A percentile compares a stretch with the other conserved stretches of the same genome.
Evolutionary conservation across 2,888 invertebrate genomes (phyloP).

Genomic region (Meiosimyza platycephala): DNA sequence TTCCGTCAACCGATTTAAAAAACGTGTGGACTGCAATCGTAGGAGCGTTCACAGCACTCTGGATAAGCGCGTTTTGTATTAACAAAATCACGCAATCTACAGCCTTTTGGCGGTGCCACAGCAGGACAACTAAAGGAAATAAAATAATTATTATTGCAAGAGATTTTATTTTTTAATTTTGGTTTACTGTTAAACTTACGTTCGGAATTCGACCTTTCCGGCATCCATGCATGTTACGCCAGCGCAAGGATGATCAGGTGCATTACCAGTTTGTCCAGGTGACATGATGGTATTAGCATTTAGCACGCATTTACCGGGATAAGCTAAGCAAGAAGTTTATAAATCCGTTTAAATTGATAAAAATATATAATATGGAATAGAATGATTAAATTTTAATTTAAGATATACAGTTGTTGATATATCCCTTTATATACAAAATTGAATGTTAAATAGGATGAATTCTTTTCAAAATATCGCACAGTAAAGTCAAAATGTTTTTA

Average conservation of each 20-base stretch:
- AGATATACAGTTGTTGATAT: too few species aligned
- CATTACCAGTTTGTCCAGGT: conserved; percentile 57
- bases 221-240: conserved; percentile 52
- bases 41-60: conserved; percentile 57
- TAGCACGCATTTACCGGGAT: conserved; percentile 60
- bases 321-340: conserved; percentile 40
- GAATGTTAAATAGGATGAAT: too few species aligned
- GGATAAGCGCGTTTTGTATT: conserved; percentile 57
- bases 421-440: too few species aligned
- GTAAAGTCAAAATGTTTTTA: too few species aligned
- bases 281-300: conserved; percentile 51
- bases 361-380: background rate
- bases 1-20: conserved; percentile 33
- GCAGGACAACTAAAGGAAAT: conserved; percentile 48
- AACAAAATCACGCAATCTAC: conserved; percentile 59
- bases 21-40: conserved; percentile 55
- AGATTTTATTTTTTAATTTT: background rate
- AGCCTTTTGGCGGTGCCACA: conserved; percentile 58
- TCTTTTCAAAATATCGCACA: too few species aligned
- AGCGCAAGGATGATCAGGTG: conserved; percentile 58
- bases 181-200: conserved; percentile 44
- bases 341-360: background rate
- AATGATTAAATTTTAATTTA: too few species aligned
- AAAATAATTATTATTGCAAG: background rate
- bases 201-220: conserved; percentile 51